Conservation (phyloP, 1,140 invertebrate genomes). For the Tribolium castaneum region DNA sequence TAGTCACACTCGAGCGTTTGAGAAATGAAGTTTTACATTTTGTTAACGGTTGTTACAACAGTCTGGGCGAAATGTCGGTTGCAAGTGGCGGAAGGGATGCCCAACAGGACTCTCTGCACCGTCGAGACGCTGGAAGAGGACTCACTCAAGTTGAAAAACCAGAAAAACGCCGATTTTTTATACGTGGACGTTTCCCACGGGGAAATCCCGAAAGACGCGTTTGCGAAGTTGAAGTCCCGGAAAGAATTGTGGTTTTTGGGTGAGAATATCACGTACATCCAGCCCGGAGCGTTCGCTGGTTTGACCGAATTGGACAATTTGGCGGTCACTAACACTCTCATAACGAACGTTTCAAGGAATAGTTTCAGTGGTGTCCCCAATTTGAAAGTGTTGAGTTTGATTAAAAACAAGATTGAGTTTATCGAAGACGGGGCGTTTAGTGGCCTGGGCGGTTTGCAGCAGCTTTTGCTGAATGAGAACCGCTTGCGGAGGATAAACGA, state of each 20-base stretch:
- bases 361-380: slow-evolving; percentile 6
- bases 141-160: slow-evolving; percentile 2
- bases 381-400: slow-evolving; percentile 30
- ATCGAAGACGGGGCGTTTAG: slow-evolving; percentile 27
- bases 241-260: slow-evolving; percentile 33
- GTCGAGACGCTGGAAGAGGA: slow-evolving; percentile 11
- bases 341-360: slow-evolving; percentile 1
- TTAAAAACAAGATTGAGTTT: slow-evolving; percentile 24
- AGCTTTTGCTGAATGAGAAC: slow-evolving; percentile 22
- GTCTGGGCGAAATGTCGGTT: background rate
- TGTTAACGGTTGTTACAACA: background rate
- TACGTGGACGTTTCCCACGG: slow-evolving; percentile 7
- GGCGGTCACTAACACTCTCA: slow-evolving; percentile 4
- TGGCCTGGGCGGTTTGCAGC: background rate
- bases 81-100: background rate
- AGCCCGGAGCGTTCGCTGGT: slow-evolving; percentile 7
- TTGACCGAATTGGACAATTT: slow-evolving; percentile 16
- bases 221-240: slow-evolving; percentile 14
- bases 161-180: slow-evolving; percentile 3
- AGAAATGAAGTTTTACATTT: background rate
- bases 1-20: background rate
- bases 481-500: slow-evolving; percentile 5
- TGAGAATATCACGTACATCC: slow-evolving; percentile 28
- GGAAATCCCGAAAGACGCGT: slow-evolving; percentile 5
- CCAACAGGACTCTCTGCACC: slow-evolving; percentile 1